Evolutionary conservation across 2,113 vertebrate species (phyloP), one percentile per base, ranked within the genome.

Genomic region (Eudyptes chrysolophus): DNA sequence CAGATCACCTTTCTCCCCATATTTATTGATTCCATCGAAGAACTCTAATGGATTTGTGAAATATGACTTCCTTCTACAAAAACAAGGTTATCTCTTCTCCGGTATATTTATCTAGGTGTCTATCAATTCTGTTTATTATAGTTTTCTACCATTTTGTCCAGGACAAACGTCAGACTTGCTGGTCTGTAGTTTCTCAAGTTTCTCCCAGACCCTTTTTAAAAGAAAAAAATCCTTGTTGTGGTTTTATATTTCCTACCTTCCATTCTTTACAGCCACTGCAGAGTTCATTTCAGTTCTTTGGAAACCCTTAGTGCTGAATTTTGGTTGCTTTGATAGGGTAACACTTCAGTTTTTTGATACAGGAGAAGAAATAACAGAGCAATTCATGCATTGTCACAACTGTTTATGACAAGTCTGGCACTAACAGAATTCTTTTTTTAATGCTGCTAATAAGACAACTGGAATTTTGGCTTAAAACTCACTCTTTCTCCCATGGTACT

Each of bases 41-140:
- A 89, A 42, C 72, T 66, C 64, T 74, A 86, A 95, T 96, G 72
- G 93, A 44, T 90, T 96, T 96, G 80, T 92, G 95, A 96, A 89
- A 95, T 91, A 95, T n/a, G 60, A 87, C 68, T 90, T 88, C 25
- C 36, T 84, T 69, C 64, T 54, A 46, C 58, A 87, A 89, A 92
- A 95, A 18, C 62, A 85, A 54, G 42, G 83, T 38, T 96, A 57
- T 70, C 46, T 89, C 64, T 96, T 79, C 61, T 71, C 38, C 58
- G 30, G 57, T 87, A 3, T 55, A 81, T 92, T 95, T 79, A 54
- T 94, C 89, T 69, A 62, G 32, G 49, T 70, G 65, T 66, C 89
- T 51, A 5, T 90, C 89, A 94, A n/a, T 51, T 75, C 69, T 8
- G 2, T 78, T 89, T 92, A 62, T 91, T 84, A 65, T 19, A 84